Evolutionary conservation across 2,888 invertebrate genomes (phyloP).

Genomic region (Drosophila mercatorum): DNA sequence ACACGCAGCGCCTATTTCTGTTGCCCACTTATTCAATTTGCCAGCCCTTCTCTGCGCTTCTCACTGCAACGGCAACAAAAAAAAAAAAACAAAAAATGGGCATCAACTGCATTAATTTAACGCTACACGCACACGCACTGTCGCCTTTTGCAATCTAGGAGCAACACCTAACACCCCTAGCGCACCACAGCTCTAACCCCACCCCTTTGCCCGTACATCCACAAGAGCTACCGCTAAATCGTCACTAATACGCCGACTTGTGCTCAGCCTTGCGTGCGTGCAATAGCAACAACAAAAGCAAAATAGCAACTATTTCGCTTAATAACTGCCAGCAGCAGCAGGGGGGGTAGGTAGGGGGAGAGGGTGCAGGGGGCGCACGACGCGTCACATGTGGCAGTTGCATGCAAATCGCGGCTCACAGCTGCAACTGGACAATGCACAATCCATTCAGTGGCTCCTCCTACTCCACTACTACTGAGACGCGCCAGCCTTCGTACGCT

Average conservation of each 20-base stretch:
- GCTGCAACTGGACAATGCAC: conserved; percentile 58
- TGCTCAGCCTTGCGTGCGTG: conserved; percentile 69
- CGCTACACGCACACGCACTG: conserved; percentile 70
- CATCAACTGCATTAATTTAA: conserved; percentile 67
- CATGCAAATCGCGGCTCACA: conserved; percentile 61
- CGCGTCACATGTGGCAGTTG: conserved; percentile 52
- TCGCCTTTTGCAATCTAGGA: conserved; percentile 44
- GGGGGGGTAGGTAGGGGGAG: too few relatives aligned
- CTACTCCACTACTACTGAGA: conserved; percentile 24
- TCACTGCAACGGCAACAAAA: conserved; percentile 5
- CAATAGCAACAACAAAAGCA: conserved; percentile 12
- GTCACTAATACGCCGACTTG: conserved; percentile 75
- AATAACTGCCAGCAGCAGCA: conserved; percentile 41
- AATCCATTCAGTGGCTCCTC: conserved; percentile 57
- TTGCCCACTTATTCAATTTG: conserved; percentile 51
- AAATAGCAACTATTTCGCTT: conserved; percentile 25
- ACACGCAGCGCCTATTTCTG: background rate
- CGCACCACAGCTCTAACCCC: background rate
- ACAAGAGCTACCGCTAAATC: conserved; percentile 60
- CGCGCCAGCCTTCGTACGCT: conserved; percentile 9
- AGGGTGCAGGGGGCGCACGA: background rate
- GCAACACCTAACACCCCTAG: background rate
- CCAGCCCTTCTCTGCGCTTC: conserved; percentile 11
- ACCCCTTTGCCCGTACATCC: background rate
- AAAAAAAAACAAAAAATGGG: conserved; percentile 3